Conservation (phyloP, 2,888 invertebrate species). For the Rhopalosiphum nymphaeae region DNA sequence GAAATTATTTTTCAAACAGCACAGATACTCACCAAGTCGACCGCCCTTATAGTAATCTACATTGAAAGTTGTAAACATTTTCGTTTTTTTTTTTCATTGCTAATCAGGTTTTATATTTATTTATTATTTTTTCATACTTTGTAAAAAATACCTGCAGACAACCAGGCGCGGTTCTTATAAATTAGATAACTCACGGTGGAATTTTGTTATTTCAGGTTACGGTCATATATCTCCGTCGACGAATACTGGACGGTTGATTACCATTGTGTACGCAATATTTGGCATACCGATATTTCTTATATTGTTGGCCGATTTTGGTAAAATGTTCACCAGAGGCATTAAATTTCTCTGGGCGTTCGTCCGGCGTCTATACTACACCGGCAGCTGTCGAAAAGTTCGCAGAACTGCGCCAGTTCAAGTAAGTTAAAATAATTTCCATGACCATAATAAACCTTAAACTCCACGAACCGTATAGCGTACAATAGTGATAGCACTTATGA, state of each 20-base stretch:
- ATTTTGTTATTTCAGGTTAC: constrained; percentile 79
- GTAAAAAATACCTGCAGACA: constrained; percentile 1
- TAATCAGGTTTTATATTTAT: neutral
- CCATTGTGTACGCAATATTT: constrained; percentile 93
- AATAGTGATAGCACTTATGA: neutral
- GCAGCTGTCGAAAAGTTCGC: constrained; percentile 83
- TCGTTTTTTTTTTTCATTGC: neutral
- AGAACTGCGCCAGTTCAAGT: constrained; percentile 83
- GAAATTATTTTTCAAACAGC: neutral
- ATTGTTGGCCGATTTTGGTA: constrained; percentile 94
- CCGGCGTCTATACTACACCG: constrained; percentile 85
- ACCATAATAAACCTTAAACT: neutral
- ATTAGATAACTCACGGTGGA: neutral
- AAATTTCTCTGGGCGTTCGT: constrained; percentile 93
- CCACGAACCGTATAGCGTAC: neutral
- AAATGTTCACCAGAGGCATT: constrained; percentile 89
- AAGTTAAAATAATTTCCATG: constrained; percentile 66
- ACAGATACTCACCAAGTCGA: neutral
- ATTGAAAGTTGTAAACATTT: neutral
- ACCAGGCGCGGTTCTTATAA: neutral
- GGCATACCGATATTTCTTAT: constrained; percentile 97
- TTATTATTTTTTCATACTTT: neutral
- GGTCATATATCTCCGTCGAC: constrained; percentile 96
- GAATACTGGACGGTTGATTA: constrained; percentile 84
- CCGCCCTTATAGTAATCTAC: neutral